Evolutionary conservation across 2,797 vertebrate species (phyloP), one percentile per base, ranked within the genome.

Genomic region (Gila robusta): DNA sequence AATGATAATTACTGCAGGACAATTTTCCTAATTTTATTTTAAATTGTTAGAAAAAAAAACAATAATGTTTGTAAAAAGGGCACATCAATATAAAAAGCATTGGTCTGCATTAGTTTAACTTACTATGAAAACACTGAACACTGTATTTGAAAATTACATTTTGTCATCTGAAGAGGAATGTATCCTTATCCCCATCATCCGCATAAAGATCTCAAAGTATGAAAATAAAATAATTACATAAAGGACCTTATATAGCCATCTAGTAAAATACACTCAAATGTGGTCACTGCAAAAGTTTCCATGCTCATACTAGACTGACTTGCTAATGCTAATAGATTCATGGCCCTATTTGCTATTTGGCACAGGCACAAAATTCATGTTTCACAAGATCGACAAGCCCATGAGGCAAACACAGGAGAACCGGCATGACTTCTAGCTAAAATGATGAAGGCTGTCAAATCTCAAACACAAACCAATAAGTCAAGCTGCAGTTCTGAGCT

Each of bases 291-390:
- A 69, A 73, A 85, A 16, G 41, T 56, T 32, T 35, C 59, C 62
- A 35, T 11, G 64, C 16, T 79, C 67, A 17, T 69, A 62, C 32
- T 44, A 47, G 62, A 87, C 85, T 72, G 83, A 67, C 70, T 74
- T 49, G 83, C 76, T 83, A 81, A 88, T 87, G 62, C 66, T 87
- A 81, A 90, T 90, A 82, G 41, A 88, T 89, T 86, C 79, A 82
- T 54, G 52, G 44, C 35, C 64, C 72, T 88, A 54, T 87, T 90
- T 90, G 84, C 37, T 28, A 85, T 72, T 83, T 88, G 87, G 87
- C 89, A 77, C 56, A 44, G 74, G 56, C 79, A 79, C 79, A 84
- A 67, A 62, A 85, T 70, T 78, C 76, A 86, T 83, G 80, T 81
- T 83, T 79, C 79, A 85, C 59, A 86, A 87, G 82, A 64, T 71